Conservation (phyloP, 2,113 vertebrate species). For the Aramus guarauna region DNA sequence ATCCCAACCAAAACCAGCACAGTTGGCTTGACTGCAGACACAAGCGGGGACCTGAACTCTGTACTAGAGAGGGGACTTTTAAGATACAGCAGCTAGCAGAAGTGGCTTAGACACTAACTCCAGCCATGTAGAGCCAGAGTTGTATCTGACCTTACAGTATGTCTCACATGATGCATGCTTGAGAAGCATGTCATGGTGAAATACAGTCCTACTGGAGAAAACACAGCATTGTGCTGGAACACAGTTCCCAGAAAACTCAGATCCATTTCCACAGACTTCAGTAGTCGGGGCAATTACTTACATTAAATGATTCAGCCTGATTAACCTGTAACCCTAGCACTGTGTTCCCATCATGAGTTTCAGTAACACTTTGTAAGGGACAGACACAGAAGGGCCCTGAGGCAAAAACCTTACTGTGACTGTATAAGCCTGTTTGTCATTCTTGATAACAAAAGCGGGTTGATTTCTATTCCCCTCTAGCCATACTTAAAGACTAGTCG, state of each 20-base stretch:
- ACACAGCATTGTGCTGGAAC: background rate
- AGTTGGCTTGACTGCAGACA: background rate
- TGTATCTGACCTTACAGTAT: background rate
- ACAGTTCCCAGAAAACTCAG: background rate
- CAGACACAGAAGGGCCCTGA: background rate
- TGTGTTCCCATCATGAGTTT: background rate
- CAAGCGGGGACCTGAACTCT: background rate
- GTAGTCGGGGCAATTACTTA: background rate
- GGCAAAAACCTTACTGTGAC: background rate
- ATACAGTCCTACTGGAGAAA: background rate
- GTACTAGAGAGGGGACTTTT: background rate
- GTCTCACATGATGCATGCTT: background rate
- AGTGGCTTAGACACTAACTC: background rate
- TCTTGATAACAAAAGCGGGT: background rate
- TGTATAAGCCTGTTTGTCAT: background rate
- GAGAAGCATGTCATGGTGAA: background rate
- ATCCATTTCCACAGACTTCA: background rate
- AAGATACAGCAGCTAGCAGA: background rate
- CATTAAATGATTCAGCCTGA: background rate
- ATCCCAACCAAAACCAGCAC: too few relatives aligned
- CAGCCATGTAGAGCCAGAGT: background rate
- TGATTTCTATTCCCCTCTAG: background rate
- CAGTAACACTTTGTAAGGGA: background rate
- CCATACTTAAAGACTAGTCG: background rate
- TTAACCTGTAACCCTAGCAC: background rate